Evolutionary conservation across 2,113 vertebrate genomes (phyloP).

Genomic region (Dromiciops gliroides): DNA sequence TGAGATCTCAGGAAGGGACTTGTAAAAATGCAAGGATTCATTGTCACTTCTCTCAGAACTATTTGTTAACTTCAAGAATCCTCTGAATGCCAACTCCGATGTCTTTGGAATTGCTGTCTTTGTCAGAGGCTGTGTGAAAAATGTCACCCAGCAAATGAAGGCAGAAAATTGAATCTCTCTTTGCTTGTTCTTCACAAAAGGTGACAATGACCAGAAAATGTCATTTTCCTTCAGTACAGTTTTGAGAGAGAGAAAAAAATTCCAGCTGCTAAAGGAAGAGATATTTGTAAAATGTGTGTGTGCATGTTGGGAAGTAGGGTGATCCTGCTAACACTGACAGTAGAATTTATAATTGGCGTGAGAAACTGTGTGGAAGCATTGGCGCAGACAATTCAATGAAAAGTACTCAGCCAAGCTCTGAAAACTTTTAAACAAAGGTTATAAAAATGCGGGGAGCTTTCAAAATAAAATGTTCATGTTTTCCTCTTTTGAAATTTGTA

Average conservation of each 20-base stretch:
- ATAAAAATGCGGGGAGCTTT: not conserved
- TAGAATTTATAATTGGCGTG: conserved; percentile 63
- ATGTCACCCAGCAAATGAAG: conserved; percentile 68
- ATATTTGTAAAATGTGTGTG: conserved; percentile 58
- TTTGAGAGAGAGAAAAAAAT: conserved; percentile 65
- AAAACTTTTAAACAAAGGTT: conserved; percentile 6
- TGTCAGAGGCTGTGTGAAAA: conserved; percentile 79
- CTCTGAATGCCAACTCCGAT: conserved; percentile 82
- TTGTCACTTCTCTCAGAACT: conserved; percentile 86
- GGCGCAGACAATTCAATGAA: not conserved
- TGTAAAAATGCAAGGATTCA: conserved; percentile 82
- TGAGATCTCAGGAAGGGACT: conserved; percentile 79
- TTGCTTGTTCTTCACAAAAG: conserved; percentile 60
- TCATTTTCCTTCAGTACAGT: conserved; percentile 76
- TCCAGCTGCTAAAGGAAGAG: conserved; percentile 71
- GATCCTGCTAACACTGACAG: conserved; percentile 69
- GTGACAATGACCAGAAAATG: conserved; percentile 76
- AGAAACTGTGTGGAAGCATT: conserved; percentile 50
- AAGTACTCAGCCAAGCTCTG: conserved; percentile 4
- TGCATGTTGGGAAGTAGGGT: conserved; percentile 26
- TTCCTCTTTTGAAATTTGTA: not conserved
- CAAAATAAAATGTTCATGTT: not conserved
- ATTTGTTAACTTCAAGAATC: conserved; percentile 84
- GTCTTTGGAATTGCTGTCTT: conserved; percentile 83
- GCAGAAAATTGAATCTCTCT: conserved; percentile 66